Base-by-base conservation (phyloP, 1,140 invertebrate genomes). In the Antheraea pernyi region DNA sequence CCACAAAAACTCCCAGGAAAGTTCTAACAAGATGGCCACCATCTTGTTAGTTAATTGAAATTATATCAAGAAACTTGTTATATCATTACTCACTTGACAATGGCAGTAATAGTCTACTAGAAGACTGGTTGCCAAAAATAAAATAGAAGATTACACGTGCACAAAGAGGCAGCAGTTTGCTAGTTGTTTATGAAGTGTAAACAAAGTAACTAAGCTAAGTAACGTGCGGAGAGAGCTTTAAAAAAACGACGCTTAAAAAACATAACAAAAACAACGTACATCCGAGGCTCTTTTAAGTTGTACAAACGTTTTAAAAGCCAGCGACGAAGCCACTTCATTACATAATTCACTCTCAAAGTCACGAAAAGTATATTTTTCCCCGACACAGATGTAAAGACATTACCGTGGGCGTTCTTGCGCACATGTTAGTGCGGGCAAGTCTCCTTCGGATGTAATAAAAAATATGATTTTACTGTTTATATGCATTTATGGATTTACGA, bases 321-420 rank as follows among this genome's bases (percentile, higher is more conserved):
- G 62, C 62, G 37, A 8, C 11, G 39, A 42, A 64, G 37, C 62
- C 62, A 64, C 62, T 64, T 42, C 62, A 42, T 42, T 64, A 37
- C 37, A 42, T n/a, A 64, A 64, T 64, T 18, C 36, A 22, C 30
- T 61, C 60, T 64, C 30, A 19, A 42, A 64, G 36, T 64, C 62
- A 61, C 60, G 60, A 30, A 30, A 30, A 61, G 59, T 46, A 42
- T 64, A 64, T 18, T 39, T 64, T 64, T 64, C 18, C 46, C 37
- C 13, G 62, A 64, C 18, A 39, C 62, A 64, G 39, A 64, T 42
- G 62, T 42, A 19, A 61, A 61, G 60, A 61, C 30, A 22, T 61
- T 61, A 61, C 60, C 19, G 19, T 36, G 60, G 19, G 19, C 16
- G 60, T 61, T 9, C 30, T 36, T 61, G 46, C 11, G 11, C 46